A percentile compares a stretch with the other conserved stretches of the same genome.
phyloP scores from a whole-genome alignment of 2,113 vertebrate genomes.

The Pyxicephalus adspersus region DNA sequence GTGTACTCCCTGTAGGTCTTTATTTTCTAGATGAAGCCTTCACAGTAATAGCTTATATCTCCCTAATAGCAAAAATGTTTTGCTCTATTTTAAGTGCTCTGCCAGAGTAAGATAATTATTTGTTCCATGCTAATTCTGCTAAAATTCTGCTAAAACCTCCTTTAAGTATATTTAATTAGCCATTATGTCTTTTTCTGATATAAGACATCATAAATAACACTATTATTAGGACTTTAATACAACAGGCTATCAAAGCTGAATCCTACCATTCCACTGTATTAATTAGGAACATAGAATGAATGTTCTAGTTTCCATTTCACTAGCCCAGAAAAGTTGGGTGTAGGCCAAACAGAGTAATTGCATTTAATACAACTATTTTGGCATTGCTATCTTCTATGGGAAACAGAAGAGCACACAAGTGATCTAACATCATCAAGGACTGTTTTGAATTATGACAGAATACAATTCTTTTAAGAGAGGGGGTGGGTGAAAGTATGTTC shows the following conservation, averaged over 20 bases:
- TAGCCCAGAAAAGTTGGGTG: conserved; percentile 46
- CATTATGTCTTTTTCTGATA: conserved; percentile 47
- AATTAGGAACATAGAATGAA: conserved; percentile 52
- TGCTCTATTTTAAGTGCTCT: conserved; percentile 41
- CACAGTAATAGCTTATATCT: conserved; percentile 26
- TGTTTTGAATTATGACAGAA: neutral
- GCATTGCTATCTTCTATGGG: conserved; percentile 22
- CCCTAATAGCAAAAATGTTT: conserved; percentile 42
- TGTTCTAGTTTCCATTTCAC: conserved; percentile 39
- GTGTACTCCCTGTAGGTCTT: neutral
- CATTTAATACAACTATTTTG: conserved; percentile 45
- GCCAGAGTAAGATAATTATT: conserved; percentile 46
- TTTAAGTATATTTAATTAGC: conserved; percentile 56
- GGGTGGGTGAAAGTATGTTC: too few species aligned
- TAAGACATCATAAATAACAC: conserved; percentile 53
- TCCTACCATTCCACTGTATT: conserved; percentile 42
- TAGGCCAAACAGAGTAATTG: conserved; percentile 44
- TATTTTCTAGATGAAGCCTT: neutral
- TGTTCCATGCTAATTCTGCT: conserved; percentile 52
- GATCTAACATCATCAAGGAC: neutral
- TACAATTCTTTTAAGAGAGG: neutral
- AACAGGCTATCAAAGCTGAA: conserved; percentile 48
- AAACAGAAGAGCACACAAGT: conserved; percentile 24
- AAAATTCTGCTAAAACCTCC: conserved; percentile 51
- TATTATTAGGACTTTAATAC: conserved; percentile 54